These are phyloP conservation scores for cat (Felis catus) DNA, from an alignment of 2,113 vertebrate species.

Conservation along the genomic window F.catus_Fca126_mat1.0 CM031411.1:121963001-121963500, in stretches of 20 bases:
- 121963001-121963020: not conserved
- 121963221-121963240: not conserved
- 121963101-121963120: not conserved
- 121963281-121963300: not conserved
- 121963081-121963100: slow-evolving; percentile 9
- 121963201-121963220: not conserved
- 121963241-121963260: not conserved
- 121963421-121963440: not conserved
- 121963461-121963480: not conserved
- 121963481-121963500: not conserved
- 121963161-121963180: not conserved
- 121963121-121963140: not conserved
- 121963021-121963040: not conserved
- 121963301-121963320: no score
- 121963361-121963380: not conserved
- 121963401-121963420: not conserved
- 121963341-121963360: not conserved
- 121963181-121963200: not conserved
- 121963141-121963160: not conserved
- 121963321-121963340: not conserved
- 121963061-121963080: not conserved
- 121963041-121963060: not conserved
- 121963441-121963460: not conserved
- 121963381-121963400: not conserved
- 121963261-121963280: not conserved